These are phyloP conservation scores for Dasyornis broadbenti DNA, from an alignment of 2,113 vertebrate genomes.

Conservation along the genomic window DNA sequence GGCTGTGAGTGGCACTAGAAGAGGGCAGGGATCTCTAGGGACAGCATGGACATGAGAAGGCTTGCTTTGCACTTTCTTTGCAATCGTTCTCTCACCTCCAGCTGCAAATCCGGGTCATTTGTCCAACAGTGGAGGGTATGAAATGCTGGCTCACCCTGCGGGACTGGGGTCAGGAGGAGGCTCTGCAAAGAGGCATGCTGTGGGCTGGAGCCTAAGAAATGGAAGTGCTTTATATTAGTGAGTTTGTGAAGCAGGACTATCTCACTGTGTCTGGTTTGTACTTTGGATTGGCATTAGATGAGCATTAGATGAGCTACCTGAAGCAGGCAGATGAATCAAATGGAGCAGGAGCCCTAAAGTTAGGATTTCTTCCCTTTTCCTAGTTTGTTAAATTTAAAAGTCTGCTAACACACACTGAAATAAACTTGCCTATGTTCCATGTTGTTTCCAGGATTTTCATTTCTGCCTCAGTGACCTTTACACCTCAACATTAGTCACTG, in stretches of 20 bases:
- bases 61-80: neutral
- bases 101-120: rapidly evolving
- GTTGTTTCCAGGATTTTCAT: neutral
- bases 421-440: neutral
- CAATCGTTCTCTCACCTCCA: neutral
- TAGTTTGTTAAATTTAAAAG: neutral
- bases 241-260: neutral
- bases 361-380: neutral
- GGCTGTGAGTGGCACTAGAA: neutral
- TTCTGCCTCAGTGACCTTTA: neutral
- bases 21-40: neutral
- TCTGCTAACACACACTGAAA: neutral
- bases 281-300: neutral
- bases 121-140: neutral
- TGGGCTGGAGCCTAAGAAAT: neutral
- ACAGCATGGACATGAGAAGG: rapidly evolving
- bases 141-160: neutral
- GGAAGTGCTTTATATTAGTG: neutral
- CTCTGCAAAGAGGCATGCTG: neutral
- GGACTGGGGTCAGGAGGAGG: neutral
- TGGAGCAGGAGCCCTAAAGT: neutral
- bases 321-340: neutral
- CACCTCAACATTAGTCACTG: neutral
- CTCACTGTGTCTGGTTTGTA: neutral
- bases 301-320: neutral